Base-by-base conservation (phyloP, 2,113 vertebrate genomes). In the Eclectus roratus region DNA sequence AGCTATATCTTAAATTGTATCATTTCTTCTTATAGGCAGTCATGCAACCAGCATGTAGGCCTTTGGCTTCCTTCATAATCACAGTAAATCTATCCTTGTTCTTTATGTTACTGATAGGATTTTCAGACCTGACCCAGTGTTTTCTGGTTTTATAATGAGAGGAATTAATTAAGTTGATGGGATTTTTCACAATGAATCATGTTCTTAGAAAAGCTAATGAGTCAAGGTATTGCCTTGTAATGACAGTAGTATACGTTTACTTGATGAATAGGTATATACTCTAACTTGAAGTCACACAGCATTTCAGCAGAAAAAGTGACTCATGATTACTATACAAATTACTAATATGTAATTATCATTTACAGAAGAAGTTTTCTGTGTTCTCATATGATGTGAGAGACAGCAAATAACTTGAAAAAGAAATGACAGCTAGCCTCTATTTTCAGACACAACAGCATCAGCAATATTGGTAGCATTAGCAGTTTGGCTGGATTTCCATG, bases 151-250 rank as follows among this genome's bases (percentile, higher is more conserved):
- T 53, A 78, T 60, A 85, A 86, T 70, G 64, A 83, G 43, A 92
- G 29, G 23, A 93, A 80, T 77, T 83, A 78, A 78, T 88, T 87
- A 82, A 41, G 2, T 43, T 83, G 60, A 76, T 39, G 33, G 21
- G 41, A 89, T 78, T 88, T 92, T 90, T 93, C 7, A 0, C 52
- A 92, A 53, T 79, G 69, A 90, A 78, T 74, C 82, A 49, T 47
- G 4, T 88, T 94, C 82, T 86, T 95, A 80, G 90, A 86, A 94
- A 96, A 77, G 80, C 77, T 84, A 74, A 58, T 72, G 85, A 89
- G 47, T 89, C 72, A 76, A 79, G 72, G 63, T 44, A 60, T 50
- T 82, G 80, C 44, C 24, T 90, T 74, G 46, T 70, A 89, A 85
- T 90, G 49, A 35, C 66, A 89, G 71, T 69, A 80, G 68, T 70